A percentile compares a stretch with the other conserved stretches of the same genome.
phyloP scores from a whole-genome alignment of 2,113 vertebrate genomes.

The western clawed frog (Xenopus tropicalis) region UCB_Xtro_10.0 CM004443.2:149489001-149489500 shows the following conservation, averaged over 20 bases:
- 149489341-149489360: constrained; percentile 43
- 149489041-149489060: too few species aligned
- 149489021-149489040: too few species aligned
- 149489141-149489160: too few species aligned
- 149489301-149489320: constrained; percentile 42
- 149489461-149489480: constrained; percentile 43
- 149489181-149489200: background rate
- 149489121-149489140: too few species aligned
- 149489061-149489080: too few species aligned
- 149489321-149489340: constrained; percentile 42
- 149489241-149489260: constrained; percentile 24
- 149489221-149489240: constrained; percentile 14
- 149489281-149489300: constrained; percentile 14
- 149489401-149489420: constrained; percentile 46
- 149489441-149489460: constrained; percentile 43
- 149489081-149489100: too few species aligned
- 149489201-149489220: background rate
- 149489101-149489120: too few species aligned
- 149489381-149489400: constrained; percentile 46
- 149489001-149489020: too few species aligned
- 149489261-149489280: constrained; percentile 12
- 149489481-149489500: constrained; percentile 46
- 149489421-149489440: constrained; percentile 46
- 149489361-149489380: constrained; percentile 44
- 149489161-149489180: too few species aligned